Base-by-base conservation (phyloP, 2,113 vertebrate genomes). In the Gallinago undulata region DNA sequence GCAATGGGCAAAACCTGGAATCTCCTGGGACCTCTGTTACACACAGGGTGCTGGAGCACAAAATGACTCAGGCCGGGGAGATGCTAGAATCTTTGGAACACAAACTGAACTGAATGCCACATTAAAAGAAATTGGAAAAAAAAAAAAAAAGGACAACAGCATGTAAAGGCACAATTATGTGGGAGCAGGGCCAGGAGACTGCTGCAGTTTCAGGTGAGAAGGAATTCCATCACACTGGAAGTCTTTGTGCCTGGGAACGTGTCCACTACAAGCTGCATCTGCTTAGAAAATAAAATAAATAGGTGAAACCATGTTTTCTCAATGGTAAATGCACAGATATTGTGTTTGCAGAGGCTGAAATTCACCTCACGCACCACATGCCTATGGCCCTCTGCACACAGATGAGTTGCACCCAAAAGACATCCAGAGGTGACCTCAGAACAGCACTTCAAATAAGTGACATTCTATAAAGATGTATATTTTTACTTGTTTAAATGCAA, bases 51-150 rank as follows among this genome's bases (percentile, higher is more conserved):
- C 14, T 43, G 21, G 4, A 28, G 19, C 1, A 3, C 21, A 66
- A 82, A 80, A 88, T 51, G 24, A 21, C 14, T 87, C 25, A 35
- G 19, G 6, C 1, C 3, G 72, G 64, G 83, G 47, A 68, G 30
- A 50, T 88, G 55, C 70, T 88, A 87, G 93, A 72, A 87, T 48
- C 47, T 85, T 75, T 68, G 39, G 48, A 89, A 75, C 22, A 48
- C 50, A 75, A 91, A 48, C 39, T 37, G 33, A 84, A 43, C 60
- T 21, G 11, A 87, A 60, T 64, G 35, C 16, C 41, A 63, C 7
- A 10, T 62, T 76, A 62, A 67, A 60, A 83, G 11, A 80, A 82
- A 45, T 13, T 9, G 10, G 11, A 8, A 2, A 0, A 3, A 31
- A 63, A 14, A n/a, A 69, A 35, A 27, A 10, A n/a, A 28, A 35